Percentiles rank a stretch among this genome's conserved stretches.
phyloP scores from a whole-genome alignment of 2,888 invertebrate species.

The Coelopa pilipes region DNA sequence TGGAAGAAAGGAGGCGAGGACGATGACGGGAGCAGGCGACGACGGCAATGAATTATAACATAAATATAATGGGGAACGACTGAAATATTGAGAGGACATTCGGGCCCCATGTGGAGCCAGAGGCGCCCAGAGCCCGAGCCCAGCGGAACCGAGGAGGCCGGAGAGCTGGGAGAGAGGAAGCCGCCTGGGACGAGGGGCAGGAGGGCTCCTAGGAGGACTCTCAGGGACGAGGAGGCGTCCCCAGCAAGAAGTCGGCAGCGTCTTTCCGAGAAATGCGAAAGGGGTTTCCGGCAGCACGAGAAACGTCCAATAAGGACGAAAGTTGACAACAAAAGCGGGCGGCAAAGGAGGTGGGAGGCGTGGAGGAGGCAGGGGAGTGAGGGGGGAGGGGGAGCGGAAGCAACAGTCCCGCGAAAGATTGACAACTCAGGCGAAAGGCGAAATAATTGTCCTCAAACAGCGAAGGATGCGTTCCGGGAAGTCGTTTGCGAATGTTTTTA shows the following conservation, averaged over 20 bases:
- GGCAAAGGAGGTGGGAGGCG: too few species aligned
- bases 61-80: constrained; percentile 19
- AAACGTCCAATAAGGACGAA: background rate
- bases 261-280: background rate
- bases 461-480: too few species aligned
- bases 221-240: background rate
- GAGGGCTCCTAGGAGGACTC: background rate
- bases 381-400: background rate
- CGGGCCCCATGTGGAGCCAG: background rate
- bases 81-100: constrained; percentile 26
- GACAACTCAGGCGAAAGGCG: too few species aligned
- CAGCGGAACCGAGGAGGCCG: too few species aligned
- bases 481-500: too few species aligned
- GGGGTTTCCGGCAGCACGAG: too few species aligned
- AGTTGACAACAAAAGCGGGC: background rate
- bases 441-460: too few species aligned
- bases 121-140: background rate
- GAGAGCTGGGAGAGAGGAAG: too few species aligned
- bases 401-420: background rate
- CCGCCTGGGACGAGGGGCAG: too few species aligned
- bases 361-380: too few species aligned
- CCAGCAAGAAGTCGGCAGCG: background rate
- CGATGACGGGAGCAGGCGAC: too few species aligned
- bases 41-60: constrained; percentile 17
- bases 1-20: too few species aligned